Percentiles rank a stretch among this genome's conserved stretches.
These are phyloP conservation scores for Anastrepha ludens DNA, from an alignment of 1,140 invertebrate species.

Conservation along the genomic window DNA sequence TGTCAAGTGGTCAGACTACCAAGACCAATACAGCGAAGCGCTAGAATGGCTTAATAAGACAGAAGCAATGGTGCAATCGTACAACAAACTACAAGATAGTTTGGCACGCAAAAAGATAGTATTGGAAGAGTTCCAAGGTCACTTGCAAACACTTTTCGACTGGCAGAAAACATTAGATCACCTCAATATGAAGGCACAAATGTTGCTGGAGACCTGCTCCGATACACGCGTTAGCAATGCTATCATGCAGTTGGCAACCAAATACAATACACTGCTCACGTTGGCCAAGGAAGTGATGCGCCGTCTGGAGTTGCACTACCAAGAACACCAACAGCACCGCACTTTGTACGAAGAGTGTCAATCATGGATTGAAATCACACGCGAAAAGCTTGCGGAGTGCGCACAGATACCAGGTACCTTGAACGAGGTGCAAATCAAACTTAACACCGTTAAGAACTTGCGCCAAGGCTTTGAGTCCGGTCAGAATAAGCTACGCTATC, in stretches of 20 bases:
- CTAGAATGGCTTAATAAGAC: conserved; percentile 91
- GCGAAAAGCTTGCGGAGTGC: conserved; percentile 87
- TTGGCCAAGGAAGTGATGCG: conserved; percentile 95
- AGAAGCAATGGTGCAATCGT: conserved; percentile 90
- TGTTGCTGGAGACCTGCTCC: conserved; percentile 91
- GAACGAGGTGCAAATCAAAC: conserved; percentile 87
- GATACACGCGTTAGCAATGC: conserved; percentile 95
- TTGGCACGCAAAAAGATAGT: conserved; percentile 92
- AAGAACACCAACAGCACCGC: conserved; percentile 93
- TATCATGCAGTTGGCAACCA: conserved; percentile 94
- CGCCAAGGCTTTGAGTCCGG: conserved; percentile 91
- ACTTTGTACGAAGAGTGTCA: conserved; percentile 92
- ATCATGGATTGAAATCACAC: conserved; percentile 91
- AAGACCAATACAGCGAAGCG: conserved; percentile 93
- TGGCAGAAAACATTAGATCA: conserved; percentile 95
- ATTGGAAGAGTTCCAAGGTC: conserved; percentile 91
- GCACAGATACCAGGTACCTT: conserved; percentile 84
- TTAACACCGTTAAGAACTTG: conserved; percentile 88
- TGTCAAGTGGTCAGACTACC: conserved; percentile 96
- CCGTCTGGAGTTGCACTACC: conserved; percentile 91
- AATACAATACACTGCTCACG: conserved; percentile 93
- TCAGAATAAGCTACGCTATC: conserved; percentile 91
- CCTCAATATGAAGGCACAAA: conserved; percentile 93
- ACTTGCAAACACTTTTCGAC: conserved; percentile 92
- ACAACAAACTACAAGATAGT: conserved; percentile 91